These are phyloP conservation scores for Talpa occidentalis DNA, from an alignment of 2,113 vertebrate genomes.

Conservation along the genomic window DNA sequence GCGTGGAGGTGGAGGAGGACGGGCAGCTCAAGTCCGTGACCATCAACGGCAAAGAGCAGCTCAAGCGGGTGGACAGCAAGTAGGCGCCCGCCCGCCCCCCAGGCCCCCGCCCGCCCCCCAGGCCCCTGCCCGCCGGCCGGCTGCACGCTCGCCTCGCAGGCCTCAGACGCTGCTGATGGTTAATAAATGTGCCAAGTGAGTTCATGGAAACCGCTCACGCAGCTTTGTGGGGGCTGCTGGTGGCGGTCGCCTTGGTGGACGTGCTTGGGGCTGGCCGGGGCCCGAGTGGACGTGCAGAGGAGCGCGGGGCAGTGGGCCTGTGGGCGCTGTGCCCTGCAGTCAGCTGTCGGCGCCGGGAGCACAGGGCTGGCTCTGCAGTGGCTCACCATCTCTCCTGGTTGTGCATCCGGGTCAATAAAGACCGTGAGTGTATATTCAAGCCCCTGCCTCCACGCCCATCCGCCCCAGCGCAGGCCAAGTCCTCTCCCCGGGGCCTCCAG, in stretches of 20 bases:
- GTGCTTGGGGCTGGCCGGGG: accelerated
- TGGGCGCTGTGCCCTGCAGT: accelerated
- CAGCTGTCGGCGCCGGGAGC: accelerated
- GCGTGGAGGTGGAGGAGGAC: slow-evolving; percentile 91
- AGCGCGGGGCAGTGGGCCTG: accelerated
- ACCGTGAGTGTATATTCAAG: neutral
- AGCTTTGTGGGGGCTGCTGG: neutral
- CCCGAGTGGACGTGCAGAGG: neutral
- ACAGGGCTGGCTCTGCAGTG: neutral
- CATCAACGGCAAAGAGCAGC: slow-evolving; percentile 87
- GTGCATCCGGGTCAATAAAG: neutral
- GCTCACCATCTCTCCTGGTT: neutral
- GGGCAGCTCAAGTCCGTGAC: slow-evolving; percentile 89
- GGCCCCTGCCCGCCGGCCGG: too few relatives aligned
- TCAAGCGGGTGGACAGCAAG: slow-evolving; percentile 62
- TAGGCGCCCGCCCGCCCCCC: neutral
- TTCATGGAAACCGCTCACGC: neutral
- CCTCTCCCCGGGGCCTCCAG: neutral
- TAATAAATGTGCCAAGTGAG: slow-evolving; percentile 81
- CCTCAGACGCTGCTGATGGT: neutral
- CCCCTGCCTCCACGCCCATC: neutral
- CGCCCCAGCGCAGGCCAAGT: accelerated
- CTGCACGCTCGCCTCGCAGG: neutral
- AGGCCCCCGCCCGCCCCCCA: neutral
- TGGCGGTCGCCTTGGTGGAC: accelerated